phyloP scores from a whole-genome alignment of 1,140 invertebrate species.

The Physella acuta region DNA sequence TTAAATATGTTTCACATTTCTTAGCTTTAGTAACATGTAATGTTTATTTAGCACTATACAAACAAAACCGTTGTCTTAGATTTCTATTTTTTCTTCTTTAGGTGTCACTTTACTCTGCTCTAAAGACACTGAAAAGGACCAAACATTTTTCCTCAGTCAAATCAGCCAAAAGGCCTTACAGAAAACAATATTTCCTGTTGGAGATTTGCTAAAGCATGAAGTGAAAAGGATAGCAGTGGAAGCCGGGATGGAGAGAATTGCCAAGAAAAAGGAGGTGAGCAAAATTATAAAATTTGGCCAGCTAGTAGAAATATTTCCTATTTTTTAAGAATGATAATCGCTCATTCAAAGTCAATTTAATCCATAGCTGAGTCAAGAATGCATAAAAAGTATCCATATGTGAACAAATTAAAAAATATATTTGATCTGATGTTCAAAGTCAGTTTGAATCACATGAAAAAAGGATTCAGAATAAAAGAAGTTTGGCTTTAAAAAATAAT shows the following conservation, averaged over 20 bases:
- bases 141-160: constrained; percentile 92
- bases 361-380: neutral
- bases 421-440: no score
- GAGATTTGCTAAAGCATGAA: constrained; percentile 72
- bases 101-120: constrained; percentile 73
- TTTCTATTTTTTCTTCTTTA: constrained; percentile 60
- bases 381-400: neutral
- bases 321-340: neutral
- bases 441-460: no score
- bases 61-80: no score
- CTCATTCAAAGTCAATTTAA: neutral
- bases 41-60: no score
- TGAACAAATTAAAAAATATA: no score
- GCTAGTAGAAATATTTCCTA: neutral
- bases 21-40: no score
- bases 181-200: constrained; percentile 89
- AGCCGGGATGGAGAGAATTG: constrained; percentile 73
- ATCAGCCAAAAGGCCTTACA: constrained; percentile 76
- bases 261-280: constrained; percentile 76
- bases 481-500: no score
- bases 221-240: constrained; percentile 79
- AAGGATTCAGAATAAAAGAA: no score
- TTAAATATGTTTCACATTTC: neutral
- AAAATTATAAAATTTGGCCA: no score
- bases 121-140: constrained; percentile 82